These are phyloP conservation scores for Alitta virens DNA, from an alignment of 2,888 invertebrate genomes.

Conservation along the genomic window DNA sequence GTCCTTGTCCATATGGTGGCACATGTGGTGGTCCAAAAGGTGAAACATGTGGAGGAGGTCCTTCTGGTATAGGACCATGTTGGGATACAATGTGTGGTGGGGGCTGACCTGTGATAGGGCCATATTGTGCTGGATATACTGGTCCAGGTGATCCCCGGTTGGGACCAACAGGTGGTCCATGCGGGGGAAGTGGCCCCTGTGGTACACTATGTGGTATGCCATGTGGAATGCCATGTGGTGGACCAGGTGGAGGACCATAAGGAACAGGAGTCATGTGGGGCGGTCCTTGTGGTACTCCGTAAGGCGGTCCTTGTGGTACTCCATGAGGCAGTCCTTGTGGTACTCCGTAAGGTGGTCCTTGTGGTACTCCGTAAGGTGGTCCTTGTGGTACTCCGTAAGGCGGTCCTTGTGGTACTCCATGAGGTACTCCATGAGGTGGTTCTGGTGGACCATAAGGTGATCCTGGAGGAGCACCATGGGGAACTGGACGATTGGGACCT, in stretches of 20 bases:
- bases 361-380: neutral
- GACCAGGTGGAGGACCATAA: neutral
- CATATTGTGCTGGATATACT: too few relatives aligned
- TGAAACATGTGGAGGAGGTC: too few relatives aligned
- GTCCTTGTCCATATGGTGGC: too few relatives aligned
- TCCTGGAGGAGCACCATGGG: neutral
- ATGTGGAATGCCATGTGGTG: neutral
- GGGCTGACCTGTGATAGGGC: too few relatives aligned
- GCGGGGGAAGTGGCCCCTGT: neutral
- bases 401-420: neutral
- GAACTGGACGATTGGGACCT: neutral
- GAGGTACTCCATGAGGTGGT: too few relatives aligned
- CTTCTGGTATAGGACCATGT: too few relatives aligned
- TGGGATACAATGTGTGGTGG: too few relatives aligned
- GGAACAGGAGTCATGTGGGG: neutral
- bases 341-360: neutral
- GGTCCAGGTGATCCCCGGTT: neutral
- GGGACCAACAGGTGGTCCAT: too few relatives aligned
- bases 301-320: neutral
- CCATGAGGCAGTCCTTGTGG: neutral
- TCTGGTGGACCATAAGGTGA: too few relatives aligned
- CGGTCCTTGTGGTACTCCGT: too few relatives aligned
- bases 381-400: neutral
- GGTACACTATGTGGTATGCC: neutral
- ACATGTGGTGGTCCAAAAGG: too few relatives aligned